Base-by-base conservation (phyloP, 2,797 vertebrate species). In the Smutsia gigantea region DNA sequence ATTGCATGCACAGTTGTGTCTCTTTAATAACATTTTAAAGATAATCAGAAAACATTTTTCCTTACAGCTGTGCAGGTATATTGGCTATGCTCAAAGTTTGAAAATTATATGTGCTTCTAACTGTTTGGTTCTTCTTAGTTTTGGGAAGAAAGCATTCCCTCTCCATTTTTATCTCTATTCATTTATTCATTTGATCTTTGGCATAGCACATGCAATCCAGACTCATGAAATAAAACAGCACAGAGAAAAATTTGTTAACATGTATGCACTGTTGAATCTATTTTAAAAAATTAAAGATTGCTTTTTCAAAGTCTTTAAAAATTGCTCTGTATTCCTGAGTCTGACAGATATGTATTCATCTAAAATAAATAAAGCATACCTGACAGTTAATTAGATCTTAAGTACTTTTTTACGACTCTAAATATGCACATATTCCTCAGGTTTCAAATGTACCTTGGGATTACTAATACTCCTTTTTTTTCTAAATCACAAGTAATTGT, bases 351-450 rank as follows among this genome's bases (percentile, higher is more conserved):
- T 12, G 5, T 31, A 88, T 78, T 37, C 19, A 79, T 87, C 90
- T 79, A 37, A 64, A 93, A 69, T 63, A 92, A 96, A 74, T 1
- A 66, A 8, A 79, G 92, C 27, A 82, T 81, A 83, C 19, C 18
- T 94, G 61, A 93, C 42, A 82, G 17, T 39, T 96, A 61, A 64
- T 39, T 97, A 34, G 84, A 83, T 68, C 11, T 31, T 71, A 82
- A 81, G 55, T 42, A 31, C 49, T 81, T 75, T 94, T 88, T 91
- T 93, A 82, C 93, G 10, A 90, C 55, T 77, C 84, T 68, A 95
- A 96, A 74, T 0, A 0, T 23, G 1, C 9, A 42, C n/a, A 42
- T 90, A 94, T 25, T 42, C 4, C 59, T 93, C 31, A 1, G 18
- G 2, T 88, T n/a, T 74, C 68, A 96, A 94, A 78, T 49, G 78